Evolutionary conservation across 2,113 vertebrate species (phyloP).

Genomic region (Archilochus colubris): DNA sequence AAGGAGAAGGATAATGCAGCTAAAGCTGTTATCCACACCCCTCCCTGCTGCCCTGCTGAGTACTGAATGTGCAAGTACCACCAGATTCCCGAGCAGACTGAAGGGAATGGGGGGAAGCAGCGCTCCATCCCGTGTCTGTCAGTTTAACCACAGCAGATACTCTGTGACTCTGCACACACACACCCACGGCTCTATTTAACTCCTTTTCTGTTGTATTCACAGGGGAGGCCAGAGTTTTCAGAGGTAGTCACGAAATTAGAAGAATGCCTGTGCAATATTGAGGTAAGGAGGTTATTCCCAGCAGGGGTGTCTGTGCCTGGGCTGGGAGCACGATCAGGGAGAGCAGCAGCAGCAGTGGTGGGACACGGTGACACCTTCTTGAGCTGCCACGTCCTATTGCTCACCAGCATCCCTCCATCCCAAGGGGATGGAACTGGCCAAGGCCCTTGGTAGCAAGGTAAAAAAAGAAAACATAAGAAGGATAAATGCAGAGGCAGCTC

Average conservation of each 20-base stretch:
- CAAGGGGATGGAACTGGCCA: not conserved
- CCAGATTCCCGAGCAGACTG: not conserved
- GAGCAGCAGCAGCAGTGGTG: not conserved
- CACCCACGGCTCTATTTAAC: not conserved
- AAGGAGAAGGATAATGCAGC: not conserved
- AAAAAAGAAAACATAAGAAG: not conserved
- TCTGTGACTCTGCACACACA: too few relatives aligned
- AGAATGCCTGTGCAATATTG: constrained; percentile 92
- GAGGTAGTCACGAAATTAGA: constrained; percentile 91
- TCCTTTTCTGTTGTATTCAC: not conserved
- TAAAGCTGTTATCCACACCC: rapidly evolving
- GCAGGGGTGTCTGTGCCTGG: not conserved
- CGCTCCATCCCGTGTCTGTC: rapidly evolving
- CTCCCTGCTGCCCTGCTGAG: rapidly evolving
- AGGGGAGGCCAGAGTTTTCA: constrained; percentile 94
- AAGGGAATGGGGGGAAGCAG: not conserved
- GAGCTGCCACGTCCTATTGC: not conserved
- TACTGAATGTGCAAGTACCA: not conserved
- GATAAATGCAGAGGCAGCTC: not conserved
- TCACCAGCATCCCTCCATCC: not conserved
- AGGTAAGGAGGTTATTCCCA: constrained; percentile 75
- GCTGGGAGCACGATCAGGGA: rapidly evolving
- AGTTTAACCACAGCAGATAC: not conserved
- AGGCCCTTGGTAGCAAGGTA: not conserved
- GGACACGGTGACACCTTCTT: not conserved